Base-by-base conservation (phyloP, 2,113 vertebrate species). In the Pelmatolapia mariae region DNA sequence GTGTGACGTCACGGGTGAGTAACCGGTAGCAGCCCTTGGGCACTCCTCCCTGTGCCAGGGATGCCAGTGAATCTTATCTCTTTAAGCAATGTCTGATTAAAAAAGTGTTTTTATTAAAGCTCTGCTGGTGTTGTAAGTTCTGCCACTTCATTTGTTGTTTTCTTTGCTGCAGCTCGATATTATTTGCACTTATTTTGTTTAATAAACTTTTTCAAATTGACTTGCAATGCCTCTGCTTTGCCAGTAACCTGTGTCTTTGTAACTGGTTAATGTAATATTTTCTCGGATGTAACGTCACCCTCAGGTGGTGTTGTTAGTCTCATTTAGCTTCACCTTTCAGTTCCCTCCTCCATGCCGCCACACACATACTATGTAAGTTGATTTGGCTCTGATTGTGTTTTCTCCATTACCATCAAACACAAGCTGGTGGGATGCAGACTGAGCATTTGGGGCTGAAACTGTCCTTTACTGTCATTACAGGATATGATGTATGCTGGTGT, bases 251-350 rank as follows among this genome's bases (percentile, higher is more conserved):
- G 50, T 53, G 50, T n/a, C 18, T 53, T 53, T n/a, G 50, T n/a
- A n/a, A n/a, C 50, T 53, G 50, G 50, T 53, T 53, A 54, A 54
- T 22, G 52, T 54, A 22, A 22, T 22, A 54, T 54, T 54, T 22
- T 10, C 52, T 54, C 1, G 0, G 19, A 1, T 11, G 10, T 54
- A 54, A 54, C 3, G 8, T 52, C 50, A 52, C 8, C 50, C 50
- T 2, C 50, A 52, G 50, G 50, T 52, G 50, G 19, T 0, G 0
- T 54, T 4, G 52, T 54, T 22, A 22, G 52, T 12, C 10, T 22
- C 52, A 54, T 22, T 54, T 0, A 54, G 52, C 52, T 54, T 22
- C 0, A 54, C 52, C 52, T 22, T 22, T 22, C 52, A 54, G 0
- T 54, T 54, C 10, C 1, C 53, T 54, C 53, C 0, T 4, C 4